A percentile compares a stretch with the other conserved stretches of the same genome.
phyloP scores from a whole-genome alignment of 2,888 invertebrate species.

The Cotesia congregata region DNA sequence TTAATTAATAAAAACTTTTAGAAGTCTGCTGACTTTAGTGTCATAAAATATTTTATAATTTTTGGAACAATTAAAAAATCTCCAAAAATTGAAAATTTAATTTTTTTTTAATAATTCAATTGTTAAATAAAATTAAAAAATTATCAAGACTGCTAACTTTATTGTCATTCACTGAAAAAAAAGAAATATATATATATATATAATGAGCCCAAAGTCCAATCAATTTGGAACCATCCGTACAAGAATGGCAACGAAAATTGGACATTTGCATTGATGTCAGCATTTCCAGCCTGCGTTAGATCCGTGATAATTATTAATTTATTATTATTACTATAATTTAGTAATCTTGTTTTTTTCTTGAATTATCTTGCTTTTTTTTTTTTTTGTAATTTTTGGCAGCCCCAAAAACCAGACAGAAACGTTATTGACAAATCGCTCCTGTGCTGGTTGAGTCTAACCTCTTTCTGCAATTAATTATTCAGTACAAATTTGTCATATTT shows the following conservation, averaged over 20 bases:
- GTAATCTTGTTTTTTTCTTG: too few relatives aligned
- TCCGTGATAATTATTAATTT: constrained; percentile 25
- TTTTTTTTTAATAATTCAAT: too few relatives aligned
- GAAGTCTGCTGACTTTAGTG: too few relatives aligned
- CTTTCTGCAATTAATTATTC: neutral
- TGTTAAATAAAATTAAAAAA: too few relatives aligned
- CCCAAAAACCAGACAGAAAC: constrained; percentile 62
- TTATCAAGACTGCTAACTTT: too few relatives aligned
- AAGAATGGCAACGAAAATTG: constrained; percentile 65
- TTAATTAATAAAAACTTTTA: too few relatives aligned
- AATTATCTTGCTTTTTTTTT: constrained; percentile 44
- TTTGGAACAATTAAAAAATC: too few relatives aligned
- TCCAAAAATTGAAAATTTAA: too few relatives aligned
- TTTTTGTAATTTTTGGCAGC: constrained; percentile 11
- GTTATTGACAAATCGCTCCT: constrained; percentile 64
- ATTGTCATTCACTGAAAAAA: too few relatives aligned
- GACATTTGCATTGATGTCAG: constrained; percentile 70
- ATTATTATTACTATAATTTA: constrained; percentile 33
- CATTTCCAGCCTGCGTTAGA: constrained; percentile 59
- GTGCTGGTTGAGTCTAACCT: constrained; percentile 57
- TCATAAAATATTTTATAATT: too few relatives aligned
- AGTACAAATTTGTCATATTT: neutral
- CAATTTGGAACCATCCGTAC: constrained; percentile 61
- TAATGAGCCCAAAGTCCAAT: constrained; percentile 69
- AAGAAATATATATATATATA: too few relatives aligned